Percentiles rank a stretch among this genome's conserved stretches.
Conservation (phyloP, 2,888 invertebrate species). For the Microchrysa polita region DNA sequence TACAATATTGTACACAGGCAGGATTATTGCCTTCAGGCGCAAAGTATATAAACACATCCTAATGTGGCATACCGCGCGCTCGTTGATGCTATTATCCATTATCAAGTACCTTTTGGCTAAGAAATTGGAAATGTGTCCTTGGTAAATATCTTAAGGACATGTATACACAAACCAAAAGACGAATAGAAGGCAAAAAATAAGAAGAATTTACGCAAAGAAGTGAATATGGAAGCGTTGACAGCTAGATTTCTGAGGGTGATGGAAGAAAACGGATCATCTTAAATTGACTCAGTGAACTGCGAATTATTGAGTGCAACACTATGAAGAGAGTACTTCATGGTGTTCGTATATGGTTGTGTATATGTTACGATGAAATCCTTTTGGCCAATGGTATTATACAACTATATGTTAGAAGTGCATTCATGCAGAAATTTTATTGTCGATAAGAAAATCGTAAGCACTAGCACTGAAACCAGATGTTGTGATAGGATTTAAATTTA, state of each 20-base stretch:
- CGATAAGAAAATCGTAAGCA: constrained; percentile 14
- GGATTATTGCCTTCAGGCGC: constrained; percentile 4
- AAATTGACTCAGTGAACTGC: constrained; percentile 33
- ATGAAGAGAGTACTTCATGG: not conserved
- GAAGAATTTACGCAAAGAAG: too few species aligned
- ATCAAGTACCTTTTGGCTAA: not conserved
- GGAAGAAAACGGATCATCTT: constrained; percentile 20
- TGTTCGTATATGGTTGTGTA: not conserved
- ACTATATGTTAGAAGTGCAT: not conserved
- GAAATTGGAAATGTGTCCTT: constrained; percentile 21
- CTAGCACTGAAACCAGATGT: not conserved
- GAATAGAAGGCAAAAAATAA: not conserved
- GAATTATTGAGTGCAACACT: constrained; percentile 33
- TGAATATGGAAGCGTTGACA: too few species aligned
- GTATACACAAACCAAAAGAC: too few species aligned
- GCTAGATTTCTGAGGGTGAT: too few species aligned
- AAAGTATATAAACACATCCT: constrained; percentile 4
- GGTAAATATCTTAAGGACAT: not conserved
- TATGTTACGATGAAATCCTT: not conserved
- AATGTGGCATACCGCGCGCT: constrained; percentile 14
- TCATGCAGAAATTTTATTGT: constrained; percentile 26
- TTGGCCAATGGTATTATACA: too few species aligned
- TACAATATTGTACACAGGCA: too few species aligned
- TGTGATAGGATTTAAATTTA: constrained; percentile 26
- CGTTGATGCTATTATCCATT: constrained; percentile 2